phyloP scores from a whole-genome alignment of 2,113 vertebrate genomes.

The Ictalurus punctatus region DNA sequence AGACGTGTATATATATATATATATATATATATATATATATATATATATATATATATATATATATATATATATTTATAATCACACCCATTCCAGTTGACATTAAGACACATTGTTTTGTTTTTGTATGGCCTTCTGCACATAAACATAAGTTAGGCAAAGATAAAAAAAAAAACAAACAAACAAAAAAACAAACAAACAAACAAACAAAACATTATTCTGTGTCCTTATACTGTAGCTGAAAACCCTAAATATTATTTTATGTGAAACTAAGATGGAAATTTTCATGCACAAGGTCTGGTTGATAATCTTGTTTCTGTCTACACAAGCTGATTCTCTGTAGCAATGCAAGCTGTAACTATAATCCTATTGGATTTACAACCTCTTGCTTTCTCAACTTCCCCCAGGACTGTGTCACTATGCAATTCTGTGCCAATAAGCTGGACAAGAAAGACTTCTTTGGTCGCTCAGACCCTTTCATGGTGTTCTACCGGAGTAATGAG shows the following conservation, averaged over 20 bases:
- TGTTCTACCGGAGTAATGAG: conserved; percentile 91
- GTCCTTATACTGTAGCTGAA: background rate
- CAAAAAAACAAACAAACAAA: background rate
- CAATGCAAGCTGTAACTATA: conserved; percentile 50
- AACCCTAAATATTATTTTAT: background rate
- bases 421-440: conserved; percentile 91
- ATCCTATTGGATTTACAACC: conserved; percentile 52
- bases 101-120: background rate
- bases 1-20: background rate
- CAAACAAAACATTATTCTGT: background rate
- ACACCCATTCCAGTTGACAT: conserved; percentile 38
- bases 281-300: conserved; percentile 46
- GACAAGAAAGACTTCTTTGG: conserved; percentile 95
- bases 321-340: conserved; percentile 11
- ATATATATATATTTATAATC: too few species aligned
- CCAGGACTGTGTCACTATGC: conserved; percentile 88
- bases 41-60: too few species aligned
- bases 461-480: conserved; percentile 90
- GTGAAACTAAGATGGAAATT: background rate
- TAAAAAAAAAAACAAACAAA: background rate
- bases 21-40: too few species aligned
- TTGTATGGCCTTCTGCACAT: conserved; percentile 12
- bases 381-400: conserved; percentile 14
- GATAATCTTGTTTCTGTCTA: conserved; percentile 54
- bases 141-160: background rate